Base-by-base conservation (phyloP, 1,140 invertebrate genomes). In the Ridgeia piscesae region DNA sequence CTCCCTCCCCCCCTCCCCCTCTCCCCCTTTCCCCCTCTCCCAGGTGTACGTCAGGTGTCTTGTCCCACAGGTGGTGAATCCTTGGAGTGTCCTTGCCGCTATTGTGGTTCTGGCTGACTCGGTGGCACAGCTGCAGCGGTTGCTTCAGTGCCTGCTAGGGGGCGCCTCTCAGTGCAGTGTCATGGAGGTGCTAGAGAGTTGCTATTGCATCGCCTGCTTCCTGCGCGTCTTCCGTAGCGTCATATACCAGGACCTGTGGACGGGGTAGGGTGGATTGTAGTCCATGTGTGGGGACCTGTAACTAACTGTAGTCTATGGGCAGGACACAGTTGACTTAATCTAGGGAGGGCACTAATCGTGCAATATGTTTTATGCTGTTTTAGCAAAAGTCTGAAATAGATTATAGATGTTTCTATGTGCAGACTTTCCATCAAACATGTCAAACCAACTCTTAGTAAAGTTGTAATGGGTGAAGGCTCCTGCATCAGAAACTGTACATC, bases 141-240 rank as follows among this genome's bases (percentile, higher is more conserved):
- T 95, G 11, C 92, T 95, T n/a, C 50, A 89, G 58, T 94, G 93
- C 92, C 92, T 95, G 88, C 91, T 93, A 34, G 91, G 92, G 33
- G 88, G 93, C 27, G 33, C n/a, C 27, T 95, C 94, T 33, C 91
- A 94, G 93, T 95, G 94, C 94, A 93, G 92, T 8, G 42, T 58
- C 90, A 92, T 92, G 91, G 95, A 95, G 42, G 93, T 95, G 0
- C 91, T 95, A n/a, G 95, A 95, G 92, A 94, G 94, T 92, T 92
- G 95, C 48, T 95, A 95, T 92, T 94, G 94, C 92, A 94, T 95
- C 34, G 94, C 94, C 34, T 94, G 94, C 2, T 94, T 95, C 42
- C 92, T 95, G 27, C 92, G 92, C 91, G 92, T 91, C 0, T 94
- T 95, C 92, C 94, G 94, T 50, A 33, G 91, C 11, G 90, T 34